Conservation (phyloP, 2,888 invertebrate species). For the Omphaloscelis lunosa region DNA sequence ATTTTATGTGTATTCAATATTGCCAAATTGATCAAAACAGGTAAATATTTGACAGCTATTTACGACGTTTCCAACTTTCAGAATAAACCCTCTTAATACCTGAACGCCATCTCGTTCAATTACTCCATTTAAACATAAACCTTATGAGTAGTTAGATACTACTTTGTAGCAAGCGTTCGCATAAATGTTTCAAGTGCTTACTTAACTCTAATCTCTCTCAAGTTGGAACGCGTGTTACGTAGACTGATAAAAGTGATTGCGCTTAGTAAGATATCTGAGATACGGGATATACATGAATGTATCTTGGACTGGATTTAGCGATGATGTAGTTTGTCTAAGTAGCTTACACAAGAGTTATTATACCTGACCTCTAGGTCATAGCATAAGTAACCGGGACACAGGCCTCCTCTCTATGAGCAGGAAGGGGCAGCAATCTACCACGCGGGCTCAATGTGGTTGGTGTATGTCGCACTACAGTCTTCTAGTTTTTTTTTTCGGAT, state of each 20-base stretch:
- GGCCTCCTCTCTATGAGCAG: neutral
- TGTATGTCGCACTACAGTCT: neutral
- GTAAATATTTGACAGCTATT: too few relatives aligned
- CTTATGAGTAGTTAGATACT: constrained; percentile 1
- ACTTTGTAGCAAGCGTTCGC: constrained; percentile 33
- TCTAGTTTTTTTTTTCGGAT: neutral
- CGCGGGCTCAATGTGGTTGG: neutral
- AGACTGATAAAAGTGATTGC: constrained; percentile 45
- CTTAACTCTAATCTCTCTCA: constrained; percentile 35
- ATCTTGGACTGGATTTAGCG: neutral
- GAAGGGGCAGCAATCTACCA: neutral
- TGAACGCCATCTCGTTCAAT: constrained; percentile 17
- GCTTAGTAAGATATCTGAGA: constrained; percentile 19
- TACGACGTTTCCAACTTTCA: too few relatives aligned
- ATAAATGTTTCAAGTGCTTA: constrained; percentile 53
- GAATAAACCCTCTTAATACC: too few relatives aligned
- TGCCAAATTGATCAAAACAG: too few relatives aligned
- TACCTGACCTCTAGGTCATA: too few relatives aligned
- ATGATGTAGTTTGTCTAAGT: neutral
- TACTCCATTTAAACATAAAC: constrained; percentile 46
- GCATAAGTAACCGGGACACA: neutral
- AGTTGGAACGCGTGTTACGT: constrained; percentile 35
- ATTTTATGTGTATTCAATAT: too few relatives aligned
- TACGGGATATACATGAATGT: constrained; percentile 3
- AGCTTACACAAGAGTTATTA: neutral